Base-by-base conservation (phyloP, 2,888 invertebrate genomes). In the Cremastobaeus sp. region DNA sequence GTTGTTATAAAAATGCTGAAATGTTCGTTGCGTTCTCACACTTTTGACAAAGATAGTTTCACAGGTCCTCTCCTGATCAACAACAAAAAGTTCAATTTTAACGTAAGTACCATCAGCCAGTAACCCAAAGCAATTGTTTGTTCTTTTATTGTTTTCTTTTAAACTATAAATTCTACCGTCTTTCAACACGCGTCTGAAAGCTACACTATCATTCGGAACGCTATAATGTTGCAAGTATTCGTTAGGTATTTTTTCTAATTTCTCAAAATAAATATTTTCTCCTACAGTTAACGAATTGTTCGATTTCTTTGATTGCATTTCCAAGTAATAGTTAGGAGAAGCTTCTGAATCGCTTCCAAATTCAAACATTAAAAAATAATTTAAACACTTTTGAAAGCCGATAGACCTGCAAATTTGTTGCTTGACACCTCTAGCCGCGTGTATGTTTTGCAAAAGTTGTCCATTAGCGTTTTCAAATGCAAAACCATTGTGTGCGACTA, bases 391-490 rank as follows among this genome's bases (percentile, higher is more conserved):
- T 34, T 34, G 12, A 34, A 34, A 34, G 11, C 34, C 34, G 14
- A 34, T 12, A 8, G 37, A 34, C 32, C 68, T 17, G 35, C 43
- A 57, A 20, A 74, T 66, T 64, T 74, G 70, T 5, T 47, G 11
- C 17, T 41, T 9, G 6, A 64, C 71, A 3, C 60, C 68, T 30
- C 59, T 57, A 1, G 68, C 55, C 17, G 60, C 73, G 2, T 68
- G 43, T 0, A 74, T 60, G 5, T 3, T 25, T 50, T 57, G 35
- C n/a, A 74, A 20, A 25, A 76, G 37, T 18, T 52, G 9, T 18
- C 66, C 52, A 45, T 74, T 76, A 3, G 54, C 68, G 72, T 70
- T 41, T 50, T 77, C 76, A 45, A 66, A 78, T 5, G 30, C 17
- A 20, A 73, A 77, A 3, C n/a, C n/a, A n/a, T n/a, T n/a, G n/a